Conservation (phyloP, 2,797 vertebrate genomes). For the Propithecus perrieri region DNA sequence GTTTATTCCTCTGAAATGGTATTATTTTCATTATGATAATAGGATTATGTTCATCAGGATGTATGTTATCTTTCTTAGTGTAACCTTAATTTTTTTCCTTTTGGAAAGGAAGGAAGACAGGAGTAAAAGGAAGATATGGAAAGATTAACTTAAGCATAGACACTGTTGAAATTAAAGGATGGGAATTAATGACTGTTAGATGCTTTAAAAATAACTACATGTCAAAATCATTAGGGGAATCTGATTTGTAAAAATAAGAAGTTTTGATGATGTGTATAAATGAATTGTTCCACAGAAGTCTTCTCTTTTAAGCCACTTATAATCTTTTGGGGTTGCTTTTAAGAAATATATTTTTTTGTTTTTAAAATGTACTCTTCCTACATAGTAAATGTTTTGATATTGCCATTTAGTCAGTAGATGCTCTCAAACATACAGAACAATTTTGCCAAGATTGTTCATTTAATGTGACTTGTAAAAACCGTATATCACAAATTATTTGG, state of each 20-base stretch:
- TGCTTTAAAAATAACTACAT: neutral
- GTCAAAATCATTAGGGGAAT: neutral
- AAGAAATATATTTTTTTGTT: neutral
- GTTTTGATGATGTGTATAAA: neutral
- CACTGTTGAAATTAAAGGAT: neutral
- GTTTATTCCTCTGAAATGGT: constrained; percentile 75
- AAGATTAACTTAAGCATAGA: neutral
- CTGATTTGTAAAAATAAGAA: constrained; percentile 19
- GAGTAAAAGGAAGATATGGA: constrained; percentile 8
- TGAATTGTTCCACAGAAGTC: neutral
- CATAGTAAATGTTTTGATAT: neutral
- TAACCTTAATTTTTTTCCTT: constrained; percentile 63
- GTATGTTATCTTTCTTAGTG: constrained; percentile 57
- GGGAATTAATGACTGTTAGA: neutral
- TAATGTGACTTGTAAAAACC: constrained; percentile 28
- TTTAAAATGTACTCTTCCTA: constrained; percentile 10
- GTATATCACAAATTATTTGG: constrained; percentile 30
- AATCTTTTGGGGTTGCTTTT: neutral
- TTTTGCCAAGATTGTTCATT: constrained; percentile 6
- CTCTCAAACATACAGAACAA: constrained; percentile 16
- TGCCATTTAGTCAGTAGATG: neutral
- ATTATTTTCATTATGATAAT: constrained; percentile 78
- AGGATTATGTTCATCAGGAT: constrained; percentile 71
- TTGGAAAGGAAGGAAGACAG: constrained; percentile 37
- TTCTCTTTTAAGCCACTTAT: neutral